Conservation (phyloP, 1,140 invertebrate species). For the Lethocerus indicus region DNA sequence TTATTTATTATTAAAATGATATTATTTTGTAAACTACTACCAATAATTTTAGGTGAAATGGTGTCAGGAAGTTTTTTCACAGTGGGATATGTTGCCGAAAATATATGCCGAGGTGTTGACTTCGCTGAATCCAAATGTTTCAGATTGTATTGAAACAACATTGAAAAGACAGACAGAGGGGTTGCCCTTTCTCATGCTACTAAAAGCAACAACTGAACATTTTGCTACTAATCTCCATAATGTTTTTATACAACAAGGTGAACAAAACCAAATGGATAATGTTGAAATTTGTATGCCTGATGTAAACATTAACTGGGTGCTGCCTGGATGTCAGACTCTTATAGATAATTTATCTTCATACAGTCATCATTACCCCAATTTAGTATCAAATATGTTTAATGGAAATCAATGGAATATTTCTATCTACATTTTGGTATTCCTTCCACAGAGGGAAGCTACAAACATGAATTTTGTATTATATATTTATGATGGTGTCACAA, state of each 20-base stretch:
- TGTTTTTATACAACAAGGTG: constrained; percentile 28
- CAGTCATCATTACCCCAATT: too few relatives aligned
- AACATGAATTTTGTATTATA: too few relatives aligned
- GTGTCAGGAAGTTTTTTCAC: constrained; percentile 50
- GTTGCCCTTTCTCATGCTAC: constrained; percentile 40
- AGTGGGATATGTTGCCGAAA: constrained; percentile 35
- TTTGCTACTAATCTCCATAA: constrained; percentile 39
- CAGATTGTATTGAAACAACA: constrained; percentile 36
- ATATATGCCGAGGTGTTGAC: constrained; percentile 41
- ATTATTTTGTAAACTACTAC: not conserved
- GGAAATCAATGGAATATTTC: too few relatives aligned
- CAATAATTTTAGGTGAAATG: constrained; percentile 39
- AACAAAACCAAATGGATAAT: too few relatives aligned
- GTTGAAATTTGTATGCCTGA: too few relatives aligned
- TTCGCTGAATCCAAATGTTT: constrained; percentile 38
- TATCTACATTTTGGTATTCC: too few relatives aligned
- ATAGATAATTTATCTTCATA: too few relatives aligned
- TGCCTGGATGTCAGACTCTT: too few relatives aligned
- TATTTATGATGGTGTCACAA: too few relatives aligned
- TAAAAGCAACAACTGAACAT: constrained; percentile 43
- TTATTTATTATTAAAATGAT: not conserved
- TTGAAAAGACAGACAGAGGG: constrained; percentile 43
- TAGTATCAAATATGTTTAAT: too few relatives aligned
- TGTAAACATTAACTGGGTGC: too few relatives aligned
- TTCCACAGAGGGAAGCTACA: too few relatives aligned